Percentiles rank a stretch among this genome's conserved stretches.
Conservation (phyloP, 2,888 invertebrate genomes). For the Luperina testacea region DNA sequence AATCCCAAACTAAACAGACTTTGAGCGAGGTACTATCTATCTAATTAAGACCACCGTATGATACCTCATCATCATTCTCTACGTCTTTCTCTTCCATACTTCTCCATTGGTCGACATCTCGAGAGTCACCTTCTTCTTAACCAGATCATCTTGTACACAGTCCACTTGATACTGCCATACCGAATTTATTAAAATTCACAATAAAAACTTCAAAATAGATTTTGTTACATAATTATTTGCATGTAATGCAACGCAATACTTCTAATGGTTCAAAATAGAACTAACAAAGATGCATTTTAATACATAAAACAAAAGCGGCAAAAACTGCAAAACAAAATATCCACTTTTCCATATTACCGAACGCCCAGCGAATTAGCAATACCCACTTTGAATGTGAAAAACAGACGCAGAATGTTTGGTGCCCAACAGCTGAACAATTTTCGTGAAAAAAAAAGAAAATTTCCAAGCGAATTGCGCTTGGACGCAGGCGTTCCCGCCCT, state of each 20-base stretch:
- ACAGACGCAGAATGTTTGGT: constrained; percentile 67
- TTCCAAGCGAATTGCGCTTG: constrained; percentile 69
- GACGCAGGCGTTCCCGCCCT: constrained; percentile 79
- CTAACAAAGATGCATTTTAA: constrained; percentile 9
- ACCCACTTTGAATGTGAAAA: constrained; percentile 57
- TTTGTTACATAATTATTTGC: background rate
- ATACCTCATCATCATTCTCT: too few relatives aligned
- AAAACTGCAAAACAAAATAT: constrained; percentile 29
- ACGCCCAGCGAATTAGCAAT: constrained; percentile 52
- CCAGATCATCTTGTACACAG: too few relatives aligned
- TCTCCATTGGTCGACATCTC: too few relatives aligned
- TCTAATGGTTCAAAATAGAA: background rate
- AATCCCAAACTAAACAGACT: too few relatives aligned
- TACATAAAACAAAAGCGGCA: background rate
- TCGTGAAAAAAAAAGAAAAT: constrained; percentile 69
- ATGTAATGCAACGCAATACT: background rate
- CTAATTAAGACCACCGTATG: too few relatives aligned
- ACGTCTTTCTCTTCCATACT: too few relatives aligned
- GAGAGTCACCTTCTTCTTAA: too few relatives aligned
- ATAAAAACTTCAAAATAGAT: background rate
- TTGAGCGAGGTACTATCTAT: too few relatives aligned
- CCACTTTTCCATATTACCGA: constrained; percentile 36
- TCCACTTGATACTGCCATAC: background rate
- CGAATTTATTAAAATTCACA: background rate
- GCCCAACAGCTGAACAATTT: constrained; percentile 69